A percentile compares a stretch with the other conserved stretches of the same genome.
These are phyloP conservation scores for Habrosyne pyritoides DNA, from an alignment of 2,888 invertebrate genomes.

Conservation along the genomic window DNA sequence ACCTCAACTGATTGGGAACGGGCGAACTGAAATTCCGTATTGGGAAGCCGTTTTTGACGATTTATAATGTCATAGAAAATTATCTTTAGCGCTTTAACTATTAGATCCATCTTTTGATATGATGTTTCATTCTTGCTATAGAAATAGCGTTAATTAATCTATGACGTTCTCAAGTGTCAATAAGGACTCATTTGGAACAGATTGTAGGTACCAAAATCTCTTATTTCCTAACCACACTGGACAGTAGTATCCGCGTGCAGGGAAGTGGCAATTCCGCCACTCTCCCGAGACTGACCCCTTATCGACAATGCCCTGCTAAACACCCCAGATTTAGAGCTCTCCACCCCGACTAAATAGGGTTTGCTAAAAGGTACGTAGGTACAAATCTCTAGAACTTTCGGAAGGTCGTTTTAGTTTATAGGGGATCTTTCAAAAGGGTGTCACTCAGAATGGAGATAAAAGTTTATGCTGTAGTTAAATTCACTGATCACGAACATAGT, in stretches of 20 bases:
- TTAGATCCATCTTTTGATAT: no score
- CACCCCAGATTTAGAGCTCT: slow-evolving; percentile 4
- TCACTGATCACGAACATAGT: not conserved
- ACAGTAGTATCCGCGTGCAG: slow-evolving; percentile 19
- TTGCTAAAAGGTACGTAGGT: not conserved
- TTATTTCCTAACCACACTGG: not conserved
- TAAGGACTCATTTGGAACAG: no score
- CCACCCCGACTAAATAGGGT: slow-evolving; percentile 19
- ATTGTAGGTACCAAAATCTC: no score
- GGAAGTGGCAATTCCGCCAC: slow-evolving; percentile 26
- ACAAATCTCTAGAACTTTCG: not conserved
- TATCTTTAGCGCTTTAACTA: no score
- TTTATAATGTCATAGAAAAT: no score
- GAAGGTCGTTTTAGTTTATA: not conserved
- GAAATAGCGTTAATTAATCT: no score
- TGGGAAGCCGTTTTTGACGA: no score
- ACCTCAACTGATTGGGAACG: no score
- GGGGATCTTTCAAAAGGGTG: not conserved
- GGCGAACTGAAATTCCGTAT: no score
- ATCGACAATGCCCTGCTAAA: slow-evolving; percentile 3
- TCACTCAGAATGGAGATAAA: not conserved
- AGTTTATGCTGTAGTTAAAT: not conserved
- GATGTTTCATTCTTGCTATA: no score
- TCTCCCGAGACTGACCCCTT: slow-evolving; percentile 24
- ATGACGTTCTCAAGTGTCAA: no score